These are phyloP conservation scores for Adelphocoris suturalis DNA, from an alignment of 2,888 invertebrate genomes.

Conservation along the genomic window DNA sequence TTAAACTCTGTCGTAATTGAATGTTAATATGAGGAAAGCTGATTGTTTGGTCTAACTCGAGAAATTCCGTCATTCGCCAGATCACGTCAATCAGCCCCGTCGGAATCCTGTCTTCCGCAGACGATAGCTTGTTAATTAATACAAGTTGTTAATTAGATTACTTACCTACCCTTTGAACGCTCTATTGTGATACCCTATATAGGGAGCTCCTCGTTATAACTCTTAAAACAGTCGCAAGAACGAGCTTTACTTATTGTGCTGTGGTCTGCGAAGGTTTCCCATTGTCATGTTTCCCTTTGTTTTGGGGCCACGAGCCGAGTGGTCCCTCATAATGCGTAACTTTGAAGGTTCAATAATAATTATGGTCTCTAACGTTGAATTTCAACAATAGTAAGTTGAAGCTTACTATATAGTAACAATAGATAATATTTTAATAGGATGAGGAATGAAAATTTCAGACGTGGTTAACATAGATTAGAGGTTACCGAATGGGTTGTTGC, in stretches of 20 bases:
- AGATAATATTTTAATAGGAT: too few relatives aligned
- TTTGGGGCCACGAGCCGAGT: background rate
- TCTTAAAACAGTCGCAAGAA: slow-evolving; percentile 12
- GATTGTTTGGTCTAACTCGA: background rate
- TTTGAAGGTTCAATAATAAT: background rate
- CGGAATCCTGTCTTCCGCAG: slow-evolving; percentile 10
- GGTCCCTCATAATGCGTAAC: background rate
- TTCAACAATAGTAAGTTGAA: background rate
- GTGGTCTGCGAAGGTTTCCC: slow-evolving; percentile 13
- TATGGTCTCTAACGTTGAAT: background rate
- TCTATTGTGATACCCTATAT: background rate
- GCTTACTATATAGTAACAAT: too few relatives aligned
- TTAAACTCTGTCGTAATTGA: too few relatives aligned
- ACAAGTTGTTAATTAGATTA: slow-evolving; percentile 12
- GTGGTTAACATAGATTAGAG: too few relatives aligned
- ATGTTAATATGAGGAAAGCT: too few relatives aligned
- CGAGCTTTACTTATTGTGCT: background rate
- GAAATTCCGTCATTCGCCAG: background rate
- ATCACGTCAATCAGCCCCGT: background rate
- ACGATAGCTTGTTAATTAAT: slow-evolving; percentile 10
- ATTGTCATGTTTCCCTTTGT: slow-evolving; percentile 14
- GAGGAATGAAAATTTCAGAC: too few relatives aligned
- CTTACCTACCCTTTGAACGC: background rate
- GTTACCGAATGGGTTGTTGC: too few relatives aligned
- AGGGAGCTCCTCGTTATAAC: slow-evolving; percentile 5